Base-by-base conservation (phyloP, 2,888 invertebrate species). In the Meteorus cinctellus region DNA sequence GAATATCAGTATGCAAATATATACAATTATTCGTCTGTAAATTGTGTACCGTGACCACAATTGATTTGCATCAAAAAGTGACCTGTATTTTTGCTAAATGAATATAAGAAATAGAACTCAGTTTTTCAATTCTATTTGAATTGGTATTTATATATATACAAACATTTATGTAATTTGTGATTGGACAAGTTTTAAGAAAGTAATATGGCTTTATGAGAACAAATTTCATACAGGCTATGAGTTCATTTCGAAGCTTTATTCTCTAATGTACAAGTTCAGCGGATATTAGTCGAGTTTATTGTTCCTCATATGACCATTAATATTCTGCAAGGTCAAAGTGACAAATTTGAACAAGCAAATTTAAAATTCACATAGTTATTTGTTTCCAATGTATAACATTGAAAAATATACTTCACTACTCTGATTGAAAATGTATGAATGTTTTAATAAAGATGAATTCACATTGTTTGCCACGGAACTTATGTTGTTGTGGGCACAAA, bases 1-100 rank as follows among this genome's bases (percentile, higher is more conserved):
- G 80, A 83, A 84, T 85, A 85, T 86, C 86, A 82, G 78, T 78
- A 85, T 85, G 86, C 79, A 86, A 86, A 85, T 86, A 82, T 84
- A 84, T 85, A 86, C 85, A 86, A 85, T 86, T 86, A 84, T 81
- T 83, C 77, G 81, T 77, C 75, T 72, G 67, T 67, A 75, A 69
- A 76, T 76, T 59, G 41, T 29, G 72, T 63, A 34, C 5, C 34
- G 55, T 66, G 45, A 19, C 60, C 60, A 62, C 59, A 65, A 55
- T 69, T 66, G 62, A 70, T 68, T 81, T 78, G 79, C 81, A 81
- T 79, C 80, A 78, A 77, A 72, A 75, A 66, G 66, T 71, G 55
- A 74, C 76, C 48, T 59, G 67, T 24, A 74, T 69, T 59, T 31
- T 69, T 41, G 16, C 67, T 74, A 48, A 48, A 55, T 55, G n/a